A percentile compares a stretch with the other conserved stretches of the same genome.
phyloP scores from a whole-genome alignment of 2,113 vertebrate genomes.

The Otus sunia region DNA sequence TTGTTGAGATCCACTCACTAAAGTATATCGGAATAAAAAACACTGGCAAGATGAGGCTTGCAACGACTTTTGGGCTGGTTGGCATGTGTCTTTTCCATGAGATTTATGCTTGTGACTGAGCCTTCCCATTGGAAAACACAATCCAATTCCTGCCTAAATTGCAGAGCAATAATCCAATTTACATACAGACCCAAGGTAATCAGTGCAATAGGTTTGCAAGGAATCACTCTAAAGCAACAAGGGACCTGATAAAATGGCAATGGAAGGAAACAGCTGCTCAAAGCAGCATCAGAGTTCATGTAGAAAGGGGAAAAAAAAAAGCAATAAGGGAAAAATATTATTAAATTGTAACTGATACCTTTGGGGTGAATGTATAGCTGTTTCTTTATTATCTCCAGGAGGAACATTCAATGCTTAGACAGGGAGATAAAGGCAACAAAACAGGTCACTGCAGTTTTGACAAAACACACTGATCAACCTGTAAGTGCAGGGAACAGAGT shows the following conservation, averaged over 20 bases:
- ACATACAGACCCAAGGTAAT: background rate
- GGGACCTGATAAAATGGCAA: background rate
- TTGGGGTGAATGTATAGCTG: background rate
- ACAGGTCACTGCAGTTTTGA: background rate
- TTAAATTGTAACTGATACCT: background rate
- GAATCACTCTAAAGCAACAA: background rate
- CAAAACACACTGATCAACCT: background rate
- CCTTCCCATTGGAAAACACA: background rate
- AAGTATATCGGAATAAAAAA: background rate
- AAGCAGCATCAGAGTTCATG: background rate
- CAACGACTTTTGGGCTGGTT: background rate
- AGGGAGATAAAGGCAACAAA: background rate
- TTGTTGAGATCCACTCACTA: background rate
- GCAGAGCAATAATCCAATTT: background rate
- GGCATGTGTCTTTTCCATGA: background rate
- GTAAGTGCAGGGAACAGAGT: fast-evolving
- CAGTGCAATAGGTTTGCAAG: background rate
- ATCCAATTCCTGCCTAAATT: background rate
- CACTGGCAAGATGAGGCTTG: background rate
- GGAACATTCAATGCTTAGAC: background rate
- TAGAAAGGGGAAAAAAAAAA: background rate
- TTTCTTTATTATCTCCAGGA: background rate
- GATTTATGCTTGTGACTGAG: background rate
- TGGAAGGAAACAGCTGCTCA: conserved; percentile 3
- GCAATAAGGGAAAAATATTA: background rate